A percentile compares a stretch with the other conserved stretches of the same genome.
phyloP scores from a whole-genome alignment of 2,113 vertebrate species.

The Acinonyx jubatus region DNA sequence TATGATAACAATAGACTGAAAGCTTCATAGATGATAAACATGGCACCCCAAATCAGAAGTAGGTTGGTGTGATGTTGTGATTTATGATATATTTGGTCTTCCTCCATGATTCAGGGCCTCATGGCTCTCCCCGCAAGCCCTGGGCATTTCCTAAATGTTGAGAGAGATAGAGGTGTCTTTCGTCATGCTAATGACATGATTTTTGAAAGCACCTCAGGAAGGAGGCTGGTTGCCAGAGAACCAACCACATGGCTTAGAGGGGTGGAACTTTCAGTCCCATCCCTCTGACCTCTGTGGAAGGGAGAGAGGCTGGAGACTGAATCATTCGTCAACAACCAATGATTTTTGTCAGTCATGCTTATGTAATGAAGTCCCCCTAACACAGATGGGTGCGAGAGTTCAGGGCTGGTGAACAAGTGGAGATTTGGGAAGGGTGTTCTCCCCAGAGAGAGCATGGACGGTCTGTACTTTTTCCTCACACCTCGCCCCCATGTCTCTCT shows the following conservation, averaged over 20 bases:
- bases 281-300: background rate
- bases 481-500: background rate
- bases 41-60: background rate
- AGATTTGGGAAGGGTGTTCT: background rate
- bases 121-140: background rate
- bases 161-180: background rate
- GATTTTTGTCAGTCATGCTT: background rate
- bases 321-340: background rate
- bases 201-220: background rate
- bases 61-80: background rate
- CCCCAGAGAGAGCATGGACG: background rate
- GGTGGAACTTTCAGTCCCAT: background rate
- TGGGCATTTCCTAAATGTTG: background rate
- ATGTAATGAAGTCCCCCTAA: background rate
- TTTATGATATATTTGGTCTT: background rate
- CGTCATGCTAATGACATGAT: background rate
- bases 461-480: background rate
- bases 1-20: background rate
- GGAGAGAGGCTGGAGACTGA: background rate
- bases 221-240: background rate
- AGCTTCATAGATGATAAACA: background rate
- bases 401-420: background rate
- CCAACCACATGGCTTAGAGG: background rate
- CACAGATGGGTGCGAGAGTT: background rate
- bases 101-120: background rate